These are phyloP conservation scores for Athetis lepigone DNA, from an alignment of 2,888 invertebrate genomes.

Conservation along the genomic window DNA sequence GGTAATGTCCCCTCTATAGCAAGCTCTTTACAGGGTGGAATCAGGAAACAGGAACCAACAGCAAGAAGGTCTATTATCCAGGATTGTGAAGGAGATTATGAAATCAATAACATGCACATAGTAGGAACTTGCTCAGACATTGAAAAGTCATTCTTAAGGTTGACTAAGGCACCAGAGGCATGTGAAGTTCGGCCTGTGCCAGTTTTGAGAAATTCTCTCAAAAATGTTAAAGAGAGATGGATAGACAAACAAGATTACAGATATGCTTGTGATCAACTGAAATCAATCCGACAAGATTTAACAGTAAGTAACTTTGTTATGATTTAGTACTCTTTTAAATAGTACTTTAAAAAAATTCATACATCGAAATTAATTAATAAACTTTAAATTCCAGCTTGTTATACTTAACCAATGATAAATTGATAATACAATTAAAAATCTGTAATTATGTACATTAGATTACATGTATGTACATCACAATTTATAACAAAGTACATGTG, in stretches of 20 bases:
- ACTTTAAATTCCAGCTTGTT: background rate
- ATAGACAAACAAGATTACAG: constrained; percentile 97
- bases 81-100: constrained; percentile 93
- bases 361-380: background rate
- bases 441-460: too few relatives aligned
- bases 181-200: constrained; percentile 97
- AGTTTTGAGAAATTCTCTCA: constrained; percentile 95
- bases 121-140: constrained; percentile 98
- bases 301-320: constrained; percentile 92
- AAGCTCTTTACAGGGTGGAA: constrained; percentile 82
- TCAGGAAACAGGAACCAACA: constrained; percentile 76
- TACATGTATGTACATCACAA: too few relatives aligned
- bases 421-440: too few relatives aligned
- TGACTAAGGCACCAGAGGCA: constrained; percentile 98
- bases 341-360: background rate
- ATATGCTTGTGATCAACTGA: constrained; percentile 99
- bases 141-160: constrained; percentile 98
- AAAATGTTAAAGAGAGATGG: constrained; percentile 98
- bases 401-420: too few relatives aligned
- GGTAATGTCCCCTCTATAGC: constrained; percentile 87
- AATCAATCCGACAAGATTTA: constrained; percentile 99
- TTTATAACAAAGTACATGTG: too few relatives aligned
- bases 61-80: constrained; percentile 85
- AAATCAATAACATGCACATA: constrained; percentile 96
- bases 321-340: too few relatives aligned